Evolutionary conservation across 2,797 vertebrate species (phyloP).

Genomic region (Characodon lateralis): DNA sequence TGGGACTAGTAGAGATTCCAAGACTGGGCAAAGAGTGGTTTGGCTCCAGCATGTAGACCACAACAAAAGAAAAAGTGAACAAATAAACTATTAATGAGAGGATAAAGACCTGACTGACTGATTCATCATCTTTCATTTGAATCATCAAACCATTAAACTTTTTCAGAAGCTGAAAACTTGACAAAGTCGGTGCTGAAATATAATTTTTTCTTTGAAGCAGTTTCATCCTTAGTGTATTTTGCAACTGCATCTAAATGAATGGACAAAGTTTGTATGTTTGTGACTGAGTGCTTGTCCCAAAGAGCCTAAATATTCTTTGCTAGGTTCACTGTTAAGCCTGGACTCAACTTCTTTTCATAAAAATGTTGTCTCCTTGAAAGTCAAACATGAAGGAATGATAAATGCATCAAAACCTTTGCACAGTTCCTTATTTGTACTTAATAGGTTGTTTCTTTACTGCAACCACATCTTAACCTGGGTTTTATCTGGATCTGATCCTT

Average conservation of each 20-base stretch:
- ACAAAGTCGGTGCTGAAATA: too few species aligned
- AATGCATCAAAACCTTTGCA: neutral
- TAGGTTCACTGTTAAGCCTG: neutral
- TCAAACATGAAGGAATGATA: neutral
- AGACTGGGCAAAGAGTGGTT: neutral
- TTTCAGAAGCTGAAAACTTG: neutral
- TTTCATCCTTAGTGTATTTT: too few species aligned
- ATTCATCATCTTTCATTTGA: neutral
- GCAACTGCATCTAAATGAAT: too few species aligned
- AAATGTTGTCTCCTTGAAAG: neutral
- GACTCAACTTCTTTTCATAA: neutral
- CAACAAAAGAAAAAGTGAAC: neutral
- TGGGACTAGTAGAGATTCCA: neutral
- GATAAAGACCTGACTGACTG: neutral
- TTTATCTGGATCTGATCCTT: slow-evolving; percentile 19
- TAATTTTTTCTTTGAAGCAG: too few species aligned
- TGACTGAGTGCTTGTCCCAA: too few species aligned
- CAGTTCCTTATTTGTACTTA: neutral
- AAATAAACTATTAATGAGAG: neutral
- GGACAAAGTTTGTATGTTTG: too few species aligned
- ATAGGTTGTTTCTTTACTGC: neutral
- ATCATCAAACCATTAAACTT: neutral
- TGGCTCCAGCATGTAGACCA: neutral
- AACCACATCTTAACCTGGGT: slow-evolving; percentile 13
- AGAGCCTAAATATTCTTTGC: too few species aligned